Evolutionary conservation across 1,140 invertebrate genomes (phyloP), one percentile per base, ranked within the genome.

Genomic region (Medauroidea extradentata): DNA sequence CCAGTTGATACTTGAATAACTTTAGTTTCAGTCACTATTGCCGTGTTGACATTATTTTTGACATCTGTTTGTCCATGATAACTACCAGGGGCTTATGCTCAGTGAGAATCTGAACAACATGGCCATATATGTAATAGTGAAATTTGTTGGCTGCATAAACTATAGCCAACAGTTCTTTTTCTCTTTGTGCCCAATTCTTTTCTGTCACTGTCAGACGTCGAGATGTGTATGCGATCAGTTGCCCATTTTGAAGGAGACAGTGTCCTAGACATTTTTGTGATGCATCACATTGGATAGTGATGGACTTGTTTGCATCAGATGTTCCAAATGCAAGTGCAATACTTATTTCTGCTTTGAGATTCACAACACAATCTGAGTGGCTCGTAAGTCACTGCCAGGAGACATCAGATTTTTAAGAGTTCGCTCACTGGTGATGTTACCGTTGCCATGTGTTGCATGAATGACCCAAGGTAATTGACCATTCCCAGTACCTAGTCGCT

Each of bases 101-200:
- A 0, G 69, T 75, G 16, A 69, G 42, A 7, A 74, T 54, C 16
- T 53, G 61, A 19, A 71, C 57, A 39, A 58, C 60, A 16, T 60
- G 57, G 7, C 71, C 73, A 67, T 75, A 73, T 13, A 78, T 60
- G 61, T 71, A 78, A 34, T 72, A 59, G 63, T 70, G 67, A 69
- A 75, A 79, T 61, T 70, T 71, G 53, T 71, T 61, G 60, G 42
- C 64, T 24, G 62, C 67, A 68, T 65, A 58, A 57, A 29, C 21
- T n/a, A 56, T 49, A n/a, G 27, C 38, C 23, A 48, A 25, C 18
- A 58, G 19, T 25, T 58, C 57, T 58, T n/a, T 58, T 25, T 58
- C 57, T 57, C 51, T 58, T 38, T 58, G 57, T 23, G 50, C 24
- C 21, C 38, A 58, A 5, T 42, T 53, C 14, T 24, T 21, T 42